These are phyloP conservation scores for Poecilia latipinna DNA, from an alignment of 2,113 vertebrate species.

Conservation along the genomic window DNA sequence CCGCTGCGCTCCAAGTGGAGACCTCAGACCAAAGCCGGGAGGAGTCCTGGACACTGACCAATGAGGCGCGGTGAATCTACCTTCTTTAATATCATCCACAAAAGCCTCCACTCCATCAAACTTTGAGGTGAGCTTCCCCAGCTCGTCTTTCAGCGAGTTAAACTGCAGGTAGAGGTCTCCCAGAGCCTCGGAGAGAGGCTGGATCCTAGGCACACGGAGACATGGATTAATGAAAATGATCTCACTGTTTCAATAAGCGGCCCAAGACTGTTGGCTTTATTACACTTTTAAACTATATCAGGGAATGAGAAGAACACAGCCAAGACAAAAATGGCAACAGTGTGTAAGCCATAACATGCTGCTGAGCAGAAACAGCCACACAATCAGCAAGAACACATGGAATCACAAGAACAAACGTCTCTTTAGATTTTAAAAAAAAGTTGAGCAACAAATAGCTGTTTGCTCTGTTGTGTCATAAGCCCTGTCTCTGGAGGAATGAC, in stretches of 20 bases:
- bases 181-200: slow-evolving; percentile 83
- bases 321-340: slow-evolving; percentile 17
- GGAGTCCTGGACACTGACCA: slow-evolving; percentile 14
- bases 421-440: neutral
- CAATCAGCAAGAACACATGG: slow-evolving; percentile 41
- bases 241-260: neutral
- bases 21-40: neutral
- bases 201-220: slow-evolving; percentile 77
- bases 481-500: neutral
- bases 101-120: slow-evolving; percentile 83
- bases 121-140: slow-evolving; percentile 78
- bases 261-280: neutral
- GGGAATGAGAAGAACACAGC: slow-evolving; percentile 12
- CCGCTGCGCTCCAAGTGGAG: neutral
- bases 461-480: neutral
- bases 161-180: slow-evolving; percentile 86
- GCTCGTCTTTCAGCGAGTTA: slow-evolving; percentile 82
- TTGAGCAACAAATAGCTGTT: neutral
- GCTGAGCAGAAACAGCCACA: slow-evolving; percentile 35
- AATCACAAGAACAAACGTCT: neutral
- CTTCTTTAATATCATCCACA: slow-evolving; percentile 80
- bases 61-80: slow-evolving; percentile 27
- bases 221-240: slow-evolving; percentile 9
- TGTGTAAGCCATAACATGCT: slow-evolving; percentile 8
- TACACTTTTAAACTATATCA: neutral